Conservation (phyloP, 2,113 vertebrate species). For the Forbesichthys papilliferus region DNA sequence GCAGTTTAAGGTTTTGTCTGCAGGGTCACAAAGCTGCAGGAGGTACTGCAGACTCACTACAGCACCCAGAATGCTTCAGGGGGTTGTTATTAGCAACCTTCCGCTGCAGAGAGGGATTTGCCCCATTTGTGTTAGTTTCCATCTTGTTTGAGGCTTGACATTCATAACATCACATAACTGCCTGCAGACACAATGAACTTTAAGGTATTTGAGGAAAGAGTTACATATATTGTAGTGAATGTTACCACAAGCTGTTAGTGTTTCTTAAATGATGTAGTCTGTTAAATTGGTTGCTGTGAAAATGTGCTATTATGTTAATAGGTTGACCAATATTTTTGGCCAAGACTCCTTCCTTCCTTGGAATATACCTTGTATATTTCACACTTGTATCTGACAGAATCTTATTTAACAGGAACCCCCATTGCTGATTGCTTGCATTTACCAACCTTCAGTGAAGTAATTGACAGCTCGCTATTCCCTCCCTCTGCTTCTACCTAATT, state of each 20-base stretch:
- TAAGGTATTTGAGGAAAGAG: not conserved
- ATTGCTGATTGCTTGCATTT: not conserved
- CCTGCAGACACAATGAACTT: too few relatives aligned
- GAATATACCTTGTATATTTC: too few relatives aligned
- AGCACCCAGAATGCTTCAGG: slow-evolving; percentile 52
- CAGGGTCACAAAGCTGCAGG: slow-evolving; percentile 44
- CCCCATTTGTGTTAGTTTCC: slow-evolving; percentile 52
- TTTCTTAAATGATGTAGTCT: too few relatives aligned
- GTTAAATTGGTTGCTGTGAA: too few relatives aligned
- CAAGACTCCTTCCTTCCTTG: too few relatives aligned
- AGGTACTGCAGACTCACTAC: slow-evolving; percentile 18
- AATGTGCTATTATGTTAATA: too few relatives aligned
- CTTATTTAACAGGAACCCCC: not conserved
- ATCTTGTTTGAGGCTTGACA: slow-evolving; percentile 18
- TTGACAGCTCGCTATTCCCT: not conserved
- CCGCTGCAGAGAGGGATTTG: slow-evolving; percentile 29
- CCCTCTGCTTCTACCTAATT: slow-evolving; percentile 14
- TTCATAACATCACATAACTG: not conserved
- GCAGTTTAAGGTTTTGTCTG: slow-evolving; percentile 80
- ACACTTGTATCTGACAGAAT: not conserved
- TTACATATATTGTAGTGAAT: not conserved
- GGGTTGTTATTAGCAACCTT: too few relatives aligned
- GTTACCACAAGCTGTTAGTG: not conserved
- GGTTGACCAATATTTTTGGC: not conserved
- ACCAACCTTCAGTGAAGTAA: not conserved